phyloP scores from a whole-genome alignment of 2,888 invertebrate genomes.

The Sympetrum striolatum region DNA sequence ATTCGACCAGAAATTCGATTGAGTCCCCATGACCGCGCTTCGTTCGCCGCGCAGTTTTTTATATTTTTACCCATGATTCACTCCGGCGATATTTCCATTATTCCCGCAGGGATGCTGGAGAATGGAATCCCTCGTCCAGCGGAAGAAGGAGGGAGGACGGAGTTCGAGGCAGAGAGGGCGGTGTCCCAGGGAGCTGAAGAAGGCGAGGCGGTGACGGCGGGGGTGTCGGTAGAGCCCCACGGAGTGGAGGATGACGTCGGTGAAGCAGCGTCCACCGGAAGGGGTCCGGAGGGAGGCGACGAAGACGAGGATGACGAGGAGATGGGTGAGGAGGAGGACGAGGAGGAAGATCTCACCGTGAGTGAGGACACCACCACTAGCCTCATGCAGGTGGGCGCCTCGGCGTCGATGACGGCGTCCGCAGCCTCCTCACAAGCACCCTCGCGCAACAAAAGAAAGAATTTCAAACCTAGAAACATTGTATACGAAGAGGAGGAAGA shows the following conservation, averaged over 20 bases:
- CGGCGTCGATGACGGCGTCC: conserved; percentile 62
- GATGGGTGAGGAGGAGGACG: not conserved
- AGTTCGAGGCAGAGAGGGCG: not conserved
- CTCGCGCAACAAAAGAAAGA: conserved; percentile 78
- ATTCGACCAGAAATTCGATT: not conserved
- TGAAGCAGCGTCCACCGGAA: not conserved
- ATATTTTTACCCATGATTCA: not conserved
- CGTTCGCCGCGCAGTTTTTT: not conserved
- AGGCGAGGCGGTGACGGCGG: not conserved
- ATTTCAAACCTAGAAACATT: conserved; percentile 79
- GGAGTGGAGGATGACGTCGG: not conserved
- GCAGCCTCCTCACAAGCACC: conserved; percentile 56
- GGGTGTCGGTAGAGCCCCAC: not conserved
- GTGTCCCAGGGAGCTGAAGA: conserved; percentile 4
- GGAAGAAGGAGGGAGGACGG: conserved; percentile 10
- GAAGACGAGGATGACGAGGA: not conserved
- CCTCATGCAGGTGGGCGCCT: conserved; percentile 62
- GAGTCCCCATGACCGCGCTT: not conserved
- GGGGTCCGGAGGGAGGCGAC: not conserved
- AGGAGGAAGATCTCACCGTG: conserved; percentile 59
- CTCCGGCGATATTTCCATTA: not conserved
- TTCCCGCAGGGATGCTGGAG: conserved; percentile 35
- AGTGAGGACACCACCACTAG: conserved; percentile 63
- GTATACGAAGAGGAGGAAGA: conserved; percentile 54
- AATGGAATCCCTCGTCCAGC: conserved; percentile 27